Base-by-base conservation (phyloP, 1,140 invertebrate species). In the Sweltsa coloradensis region DNA sequence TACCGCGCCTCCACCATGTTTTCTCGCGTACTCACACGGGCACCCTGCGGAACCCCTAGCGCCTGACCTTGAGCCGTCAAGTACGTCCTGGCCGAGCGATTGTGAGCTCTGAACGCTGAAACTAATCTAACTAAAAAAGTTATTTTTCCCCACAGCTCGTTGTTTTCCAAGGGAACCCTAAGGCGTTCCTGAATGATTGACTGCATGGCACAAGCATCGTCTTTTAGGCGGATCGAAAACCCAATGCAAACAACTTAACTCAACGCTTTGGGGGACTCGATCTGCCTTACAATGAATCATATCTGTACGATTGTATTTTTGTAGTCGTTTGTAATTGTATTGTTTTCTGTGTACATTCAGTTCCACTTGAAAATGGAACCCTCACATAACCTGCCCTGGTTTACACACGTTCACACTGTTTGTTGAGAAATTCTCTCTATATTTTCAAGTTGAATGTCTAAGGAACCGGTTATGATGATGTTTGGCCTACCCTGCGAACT, bases 331-430 rank as follows among this genome's bases (percentile, higher is more conserved):
- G 48, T n/a, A n/a, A n/a, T n/a, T n/a, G n/a, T 50, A 45, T 24
- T 50, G 26, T 43, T 40, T 50, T 50, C 34, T 50, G 48, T 50
- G 48, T 50, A 50, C 48, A 50, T 50, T 50, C 48, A 50, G 48
- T 50, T 50, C 48, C 41, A 43, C 22, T 45, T n/a, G 2, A 41
- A 11, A 26, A 36, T 47, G 46, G 46, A 47, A 47, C 36, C 46
- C 34, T 36, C 48, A 44, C 48, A 36, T 25, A 37, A 22, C 41
- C 48, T 34, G 36, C 41, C 45, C 48, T 50, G 48, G 48, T 50
- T 29, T 50, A 50, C 48, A 50, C 48, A 44, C 48, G 42, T 50
- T 24, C 23, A 27, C 42, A 29, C 42, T 37, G 11, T 37, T 37
- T 37, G 21, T 21, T 36, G 22, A 37, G 22, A 37, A 37, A 37